Evolutionary conservation across 2,888 invertebrate genomes (phyloP), one percentile per base, ranked within the genome.

Genomic region (Pandemis cinnamomeana): DNA sequence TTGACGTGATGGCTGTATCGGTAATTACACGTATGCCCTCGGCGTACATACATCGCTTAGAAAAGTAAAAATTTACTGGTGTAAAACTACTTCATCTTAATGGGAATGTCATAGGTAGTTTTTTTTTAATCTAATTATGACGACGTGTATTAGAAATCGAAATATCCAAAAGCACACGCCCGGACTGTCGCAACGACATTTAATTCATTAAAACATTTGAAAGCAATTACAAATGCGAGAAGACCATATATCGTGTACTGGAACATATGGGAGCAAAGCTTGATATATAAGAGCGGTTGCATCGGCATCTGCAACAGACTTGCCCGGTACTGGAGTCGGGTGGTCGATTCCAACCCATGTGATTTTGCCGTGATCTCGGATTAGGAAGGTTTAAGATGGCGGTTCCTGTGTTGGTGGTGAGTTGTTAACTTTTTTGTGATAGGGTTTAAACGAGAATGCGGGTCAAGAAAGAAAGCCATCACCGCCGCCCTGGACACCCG

Each of bases 351-450:
- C 4, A 81, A 82, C 81, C 83, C 79, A 84, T 84, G 84, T 85
- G 83, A 83, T 81, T 81, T 82, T 78, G 78, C 76, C 80, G 85
- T 84, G 84, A 83, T 80, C 80, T 79, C 75, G 48, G 63, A 75
- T 75, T 71, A 67, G 46, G 66, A 75, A 75, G 71, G 55, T 72
- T 71, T 66, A 79, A 72, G 70, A 81, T 81, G 81, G 80, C 46
- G n/a, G 61, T 79, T 55, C 72, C 76, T 55, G 68, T 80, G 70
- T 77, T 80, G 7, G 77, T 77, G 80, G 81, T 81, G 73, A 80
- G 80, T 67, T 36, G 27, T 36, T 36, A 36, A 36, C 27, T 36
- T 36, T 36, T 36, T 36, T 36, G 2, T 36, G 27, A 2, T 36
- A 36, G 4, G 27, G 27, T 20, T 20, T 20, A 20, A 20, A 20